Evolutionary conservation across 2,113 vertebrate genomes (phyloP), one percentile per base, ranked within the genome.

Genomic region (Apteryx mantelli): DNA sequence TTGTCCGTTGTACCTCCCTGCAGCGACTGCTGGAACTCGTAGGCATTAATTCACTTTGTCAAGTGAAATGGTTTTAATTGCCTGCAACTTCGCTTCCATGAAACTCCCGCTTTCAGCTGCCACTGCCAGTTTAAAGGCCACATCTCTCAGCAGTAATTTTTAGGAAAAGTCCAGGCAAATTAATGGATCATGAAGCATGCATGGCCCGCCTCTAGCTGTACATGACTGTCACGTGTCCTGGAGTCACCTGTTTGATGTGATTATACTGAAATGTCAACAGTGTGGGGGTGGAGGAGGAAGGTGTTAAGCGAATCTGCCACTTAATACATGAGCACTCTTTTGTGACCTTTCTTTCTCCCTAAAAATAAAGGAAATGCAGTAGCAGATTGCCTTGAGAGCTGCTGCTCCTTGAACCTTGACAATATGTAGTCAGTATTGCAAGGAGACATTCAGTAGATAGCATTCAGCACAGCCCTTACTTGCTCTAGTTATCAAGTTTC

Each of bases 221-320:
- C 20, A 14, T 65, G 36, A 68, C 61, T 0, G 0, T 25, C 11
- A 18, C 3, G 0, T 14, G 26, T 79, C 65, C 83, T 40, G 53
- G 32, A 40, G 40, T 61, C 93, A 85, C 83, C 82, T 60, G 25
- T 36, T 58, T 28, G 74, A 32, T 63, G 70, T 52, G 65, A 36
- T 73, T 48, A 63, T 4, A 1, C 2, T 1, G 3, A 82, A 75
- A 86, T 34, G 63, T 75, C 90, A 90, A 0, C 0, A 7, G 55
- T 9, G 20, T 13, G 25, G 17, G 24, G 61, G 4, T 18, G 77
- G 19, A 65, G 34, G 28, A 64, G 44, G 26, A 74, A 78, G 66
- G 64, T 38, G 61, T 6, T 66, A 48, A 84, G 65, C 55, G 69
- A 60, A 19, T n/a, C 86, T 58, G 68, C 73, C 88, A 56, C 22